phyloP scores from a whole-genome alignment of 2,888 invertebrate genomes.

The Metacarcinus magister region DNA sequence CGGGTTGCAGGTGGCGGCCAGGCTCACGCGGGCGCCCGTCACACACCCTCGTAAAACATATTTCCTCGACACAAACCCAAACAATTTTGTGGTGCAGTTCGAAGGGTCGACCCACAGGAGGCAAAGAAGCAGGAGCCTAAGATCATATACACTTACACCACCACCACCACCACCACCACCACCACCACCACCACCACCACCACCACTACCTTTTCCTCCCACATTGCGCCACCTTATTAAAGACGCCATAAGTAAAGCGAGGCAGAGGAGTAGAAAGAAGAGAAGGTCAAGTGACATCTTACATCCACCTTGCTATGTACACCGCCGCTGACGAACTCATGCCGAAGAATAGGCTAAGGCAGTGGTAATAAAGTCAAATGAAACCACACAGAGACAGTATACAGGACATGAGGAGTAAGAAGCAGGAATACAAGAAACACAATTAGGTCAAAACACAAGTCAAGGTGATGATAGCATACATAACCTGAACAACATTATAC shows the following conservation, averaged over 20 bases:
- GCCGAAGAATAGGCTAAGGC: too few relatives aligned
- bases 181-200: not conserved
- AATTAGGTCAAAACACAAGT: not conserved
- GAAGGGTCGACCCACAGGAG: not conserved
- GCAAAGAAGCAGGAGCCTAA: not conserved
- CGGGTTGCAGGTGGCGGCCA: not conserved
- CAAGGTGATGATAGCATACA: too few relatives aligned
- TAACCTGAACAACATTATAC: not conserved
- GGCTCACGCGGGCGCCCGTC: slow-evolving; percentile 18
- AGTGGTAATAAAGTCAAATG: too few relatives aligned
- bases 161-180: not conserved
- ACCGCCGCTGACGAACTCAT: too few relatives aligned
- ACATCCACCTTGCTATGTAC: too few relatives aligned
- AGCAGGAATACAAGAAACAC: not conserved
- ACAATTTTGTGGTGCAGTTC: not conserved
- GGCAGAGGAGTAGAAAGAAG: not conserved
- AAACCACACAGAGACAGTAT: too few relatives aligned
- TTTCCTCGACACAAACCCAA: not conserved
- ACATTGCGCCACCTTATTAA: not conserved
- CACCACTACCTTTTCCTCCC: not conserved
- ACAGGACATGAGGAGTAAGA: too few relatives aligned
- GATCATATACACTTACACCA: not conserved
- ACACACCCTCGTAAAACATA: not conserved
- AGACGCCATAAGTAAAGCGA: not conserved
- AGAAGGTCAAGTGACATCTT: not conserved